These are phyloP conservation scores for Scaptomyza graminum DNA, from an alignment of 1,140 invertebrate genomes.

Conservation along the genomic window DNA sequence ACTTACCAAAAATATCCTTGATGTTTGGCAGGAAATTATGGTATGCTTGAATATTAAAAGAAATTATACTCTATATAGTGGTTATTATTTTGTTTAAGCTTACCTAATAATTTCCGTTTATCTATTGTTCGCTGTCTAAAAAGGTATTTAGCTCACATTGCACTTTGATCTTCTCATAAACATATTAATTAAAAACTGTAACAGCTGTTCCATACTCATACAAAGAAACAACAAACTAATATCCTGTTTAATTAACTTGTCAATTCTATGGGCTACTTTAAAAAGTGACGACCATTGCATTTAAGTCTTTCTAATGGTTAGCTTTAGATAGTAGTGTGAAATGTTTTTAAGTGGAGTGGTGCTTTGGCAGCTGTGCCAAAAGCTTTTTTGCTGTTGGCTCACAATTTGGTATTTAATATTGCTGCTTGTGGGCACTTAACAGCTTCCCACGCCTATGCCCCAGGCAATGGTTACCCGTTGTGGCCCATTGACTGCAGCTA, in stretches of 20 bases:
- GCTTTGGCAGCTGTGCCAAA: slow-evolving; percentile 37
- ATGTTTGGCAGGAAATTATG: neutral
- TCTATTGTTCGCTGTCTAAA: neutral
- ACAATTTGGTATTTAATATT: slow-evolving; percentile 27
- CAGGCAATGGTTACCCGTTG: neutral
- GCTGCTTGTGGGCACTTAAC: slow-evolving; percentile 69
- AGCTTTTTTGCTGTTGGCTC: slow-evolving; percentile 46
- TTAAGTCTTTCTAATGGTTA: neutral
- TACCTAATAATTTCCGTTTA: neutral
- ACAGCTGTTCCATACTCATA: neutral
- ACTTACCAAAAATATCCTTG: neutral
- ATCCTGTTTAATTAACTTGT: neutral
- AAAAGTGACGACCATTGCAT: neutral
- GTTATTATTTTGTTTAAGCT: neutral
- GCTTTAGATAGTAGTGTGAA: neutral
- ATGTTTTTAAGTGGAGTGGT: neutral
- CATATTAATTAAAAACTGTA: neutral
- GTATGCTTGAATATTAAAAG: neutral
- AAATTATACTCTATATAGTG: no score
- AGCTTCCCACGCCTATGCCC: slow-evolving; percentile 30
- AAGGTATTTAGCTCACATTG: no score
- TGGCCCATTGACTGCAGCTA: slow-evolving; percentile 66
- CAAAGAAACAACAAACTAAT: neutral
- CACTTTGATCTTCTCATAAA: neutral
- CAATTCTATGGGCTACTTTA: neutral